phyloP scores from a whole-genome alignment of 2,888 invertebrate genomes.

The Ypsolopha scabrella region DNA sequence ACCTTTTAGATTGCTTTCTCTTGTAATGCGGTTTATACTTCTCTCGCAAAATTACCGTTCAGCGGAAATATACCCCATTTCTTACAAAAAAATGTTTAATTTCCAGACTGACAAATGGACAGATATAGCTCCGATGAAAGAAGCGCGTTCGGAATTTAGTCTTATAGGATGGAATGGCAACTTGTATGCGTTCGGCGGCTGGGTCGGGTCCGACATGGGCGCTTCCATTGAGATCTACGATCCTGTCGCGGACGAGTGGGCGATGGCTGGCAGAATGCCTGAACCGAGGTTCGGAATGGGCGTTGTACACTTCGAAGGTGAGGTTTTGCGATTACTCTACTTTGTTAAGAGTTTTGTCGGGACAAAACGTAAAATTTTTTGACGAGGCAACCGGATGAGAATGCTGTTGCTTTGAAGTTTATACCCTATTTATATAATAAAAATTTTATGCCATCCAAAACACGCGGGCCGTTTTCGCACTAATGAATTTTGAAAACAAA shows the following conservation, averaged over 20 bases:
- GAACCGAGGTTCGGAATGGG: constrained; percentile 94
- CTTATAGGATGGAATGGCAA: constrained; percentile 85
- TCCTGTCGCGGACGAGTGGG: constrained; percentile 83
- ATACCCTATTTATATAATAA: too few species aligned
- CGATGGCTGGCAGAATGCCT: constrained; percentile 80
- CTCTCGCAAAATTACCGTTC: background rate
- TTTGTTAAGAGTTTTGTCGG: background rate
- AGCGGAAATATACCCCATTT: background rate
- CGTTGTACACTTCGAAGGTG: constrained; percentile 85
- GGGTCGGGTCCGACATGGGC: constrained; percentile 93
- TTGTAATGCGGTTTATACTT: too few species aligned
- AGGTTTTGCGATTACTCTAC: constrained; percentile 7
- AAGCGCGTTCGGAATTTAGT: constrained; percentile 91
- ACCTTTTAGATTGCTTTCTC: too few species aligned
- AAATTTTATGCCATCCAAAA: too few species aligned
- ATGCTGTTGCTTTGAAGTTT: too few species aligned
- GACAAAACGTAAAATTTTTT: too few species aligned
- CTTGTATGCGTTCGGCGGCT: constrained; percentile 91
- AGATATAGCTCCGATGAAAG: constrained; percentile 79
- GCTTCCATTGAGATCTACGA: constrained; percentile 90
- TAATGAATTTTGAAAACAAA: too few species aligned
- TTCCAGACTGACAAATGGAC: constrained; percentile 69
- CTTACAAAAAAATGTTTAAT: background rate
- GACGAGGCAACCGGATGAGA: too few species aligned
- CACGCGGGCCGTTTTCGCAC: too few species aligned